Conservation (phyloP, 2,113 vertebrate species). For the Corythaeola cristata region DNA sequence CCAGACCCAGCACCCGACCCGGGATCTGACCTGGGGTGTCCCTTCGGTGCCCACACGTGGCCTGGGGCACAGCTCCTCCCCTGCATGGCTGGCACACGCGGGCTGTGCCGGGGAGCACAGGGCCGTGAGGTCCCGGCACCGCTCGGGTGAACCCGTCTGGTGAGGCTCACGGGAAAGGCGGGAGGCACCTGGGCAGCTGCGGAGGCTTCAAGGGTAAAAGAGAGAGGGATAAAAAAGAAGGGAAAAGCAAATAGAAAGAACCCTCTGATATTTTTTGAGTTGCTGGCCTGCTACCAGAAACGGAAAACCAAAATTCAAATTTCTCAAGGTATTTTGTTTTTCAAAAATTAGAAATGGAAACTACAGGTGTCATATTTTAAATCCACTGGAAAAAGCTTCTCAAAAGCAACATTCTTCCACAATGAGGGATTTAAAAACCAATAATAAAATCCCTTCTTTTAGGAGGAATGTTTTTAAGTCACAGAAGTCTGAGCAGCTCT, state of each 20-base stretch:
- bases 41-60: fast-evolving
- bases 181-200: neutral
- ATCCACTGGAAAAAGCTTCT: neutral
- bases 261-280: neutral
- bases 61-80: neutral
- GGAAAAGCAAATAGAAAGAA: neutral
- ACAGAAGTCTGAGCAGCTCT: neutral
- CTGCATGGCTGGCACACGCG: fast-evolving
- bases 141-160: fast-evolving
- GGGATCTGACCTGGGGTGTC: neutral
- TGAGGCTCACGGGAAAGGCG: neutral
- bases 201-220: neutral
- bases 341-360: neutral
- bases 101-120: neutral
- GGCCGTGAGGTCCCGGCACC: neutral
- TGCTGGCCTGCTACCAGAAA: neutral
- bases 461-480: neutral
- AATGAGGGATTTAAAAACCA: neutral
- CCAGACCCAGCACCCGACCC: neutral
- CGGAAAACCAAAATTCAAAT: neutral
- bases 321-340: neutral
- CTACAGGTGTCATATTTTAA: neutral
- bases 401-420: neutral
- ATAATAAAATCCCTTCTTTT: neutral
- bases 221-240: neutral